A percentile compares a stretch with the other conserved stretches of the same genome.
Conservation (phyloP, 2,113 vertebrate species). For the Lathamus discolor region DNA sequence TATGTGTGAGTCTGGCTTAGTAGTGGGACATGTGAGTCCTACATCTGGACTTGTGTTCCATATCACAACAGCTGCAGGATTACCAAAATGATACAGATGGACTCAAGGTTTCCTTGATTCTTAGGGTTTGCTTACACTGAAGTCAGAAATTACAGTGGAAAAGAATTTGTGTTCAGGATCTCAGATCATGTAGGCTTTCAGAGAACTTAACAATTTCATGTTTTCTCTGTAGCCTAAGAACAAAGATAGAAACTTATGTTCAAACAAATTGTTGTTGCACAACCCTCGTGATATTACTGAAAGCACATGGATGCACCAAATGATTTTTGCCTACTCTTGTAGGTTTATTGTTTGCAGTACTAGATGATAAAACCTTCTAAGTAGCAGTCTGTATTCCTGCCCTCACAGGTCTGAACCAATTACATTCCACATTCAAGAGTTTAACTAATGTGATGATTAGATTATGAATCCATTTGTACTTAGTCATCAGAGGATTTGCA, state of each 20-base stretch:
- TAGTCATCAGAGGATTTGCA: not conserved
- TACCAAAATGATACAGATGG: not conserved
- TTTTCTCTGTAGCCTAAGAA: not conserved
- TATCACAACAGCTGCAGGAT: not conserved
- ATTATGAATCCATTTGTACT: not conserved
- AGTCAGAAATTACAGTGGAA: not conserved
- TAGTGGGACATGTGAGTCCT: not conserved
- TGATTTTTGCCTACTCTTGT: not conserved
- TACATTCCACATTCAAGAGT: not conserved
- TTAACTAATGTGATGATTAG: not conserved
- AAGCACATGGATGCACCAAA: fast-evolving
- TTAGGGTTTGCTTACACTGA: not conserved
- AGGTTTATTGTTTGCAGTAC: not conserved
- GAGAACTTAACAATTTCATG: not conserved
- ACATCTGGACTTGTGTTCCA: too few species aligned
- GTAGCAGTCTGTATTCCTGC: fast-evolving
- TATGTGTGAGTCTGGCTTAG: not conserved
- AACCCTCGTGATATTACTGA: not conserved
- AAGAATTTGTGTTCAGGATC: not conserved
- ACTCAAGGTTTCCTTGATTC: not conserved
- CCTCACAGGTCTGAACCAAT: not conserved
- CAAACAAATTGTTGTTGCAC: not conserved
- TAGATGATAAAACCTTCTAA: not conserved
- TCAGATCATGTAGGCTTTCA: not conserved
- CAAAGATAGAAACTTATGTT: not conserved